Base-by-base conservation (phyloP, 2,888 invertebrate genomes). In the Dorcus parallelipipedus region DNA sequence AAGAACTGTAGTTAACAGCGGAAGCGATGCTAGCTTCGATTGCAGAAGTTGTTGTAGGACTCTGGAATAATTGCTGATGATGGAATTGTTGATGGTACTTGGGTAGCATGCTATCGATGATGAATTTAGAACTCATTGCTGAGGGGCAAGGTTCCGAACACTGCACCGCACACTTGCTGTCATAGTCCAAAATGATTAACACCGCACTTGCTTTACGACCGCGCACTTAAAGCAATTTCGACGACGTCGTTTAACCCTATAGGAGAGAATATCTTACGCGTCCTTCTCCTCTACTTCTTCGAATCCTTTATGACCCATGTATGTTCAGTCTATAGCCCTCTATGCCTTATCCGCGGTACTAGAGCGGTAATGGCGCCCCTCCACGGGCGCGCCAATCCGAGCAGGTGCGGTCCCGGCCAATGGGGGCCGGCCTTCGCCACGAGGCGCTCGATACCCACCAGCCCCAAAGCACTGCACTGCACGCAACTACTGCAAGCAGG, bases 51-150 rank as follows among this genome's bases (percentile, higher is more conserved):
- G 75, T 74, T 64, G 76, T 79, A 74, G 80, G 81, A 71, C 83
- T 81, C 67, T 76, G 80, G 70, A 80, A 81, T 76, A 84, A 82
- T 79, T 84, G 81, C 78, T 87, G 82, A 73, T 83, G 87, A 77
- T 88, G 88, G 80, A 86, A 87, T 79, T 87, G 84, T 79, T 89
- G 88, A 80, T 86, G 92, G 84, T 95, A 95, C 86, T 95, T 95
- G 76, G 94, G 94, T 84, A 95, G 91, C 93, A 95, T 94, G 86
- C 93, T 93, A 91, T 95, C 94, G 85, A 95, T 91, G 86, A 93
- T 92, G 87, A 94, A 95, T 89, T 94, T 95, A 86, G 93, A 93
- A 88, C 89, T 92, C 94, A 95, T 95, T 86, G 88, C 89, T 79
- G 75, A 70, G 68, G 70, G 70, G 73, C 74, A 70, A 69, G 67